Evolutionary conservation across 2,797 vertebrate genomes (phyloP).

Genomic region (Enteromius fasciolatus): DNA sequence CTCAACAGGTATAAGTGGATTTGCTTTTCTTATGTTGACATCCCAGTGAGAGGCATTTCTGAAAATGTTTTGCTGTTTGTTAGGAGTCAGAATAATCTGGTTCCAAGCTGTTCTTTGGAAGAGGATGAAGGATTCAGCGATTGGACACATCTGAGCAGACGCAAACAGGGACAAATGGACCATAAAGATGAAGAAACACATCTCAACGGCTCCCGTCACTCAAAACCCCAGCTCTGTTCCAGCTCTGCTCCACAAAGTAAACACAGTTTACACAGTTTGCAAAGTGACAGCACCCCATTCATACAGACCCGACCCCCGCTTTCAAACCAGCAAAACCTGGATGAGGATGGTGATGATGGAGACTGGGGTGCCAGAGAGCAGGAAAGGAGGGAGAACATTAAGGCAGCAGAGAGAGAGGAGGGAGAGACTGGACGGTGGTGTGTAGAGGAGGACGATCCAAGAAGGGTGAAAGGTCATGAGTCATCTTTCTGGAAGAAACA

Average conservation of each 20-base stretch:
- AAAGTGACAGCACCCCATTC: not conserved
- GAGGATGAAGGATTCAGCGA: slow-evolving; percentile 93
- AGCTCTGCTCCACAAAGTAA: slow-evolving; percentile 29
- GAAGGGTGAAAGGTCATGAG: slow-evolving; percentile 42
- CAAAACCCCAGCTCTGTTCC: slow-evolving; percentile 6
- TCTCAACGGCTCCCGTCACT: slow-evolving; percentile 10
- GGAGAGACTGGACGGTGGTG: slow-evolving; percentile 15
- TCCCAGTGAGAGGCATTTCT: not conserved
- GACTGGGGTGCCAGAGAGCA: slow-evolving; percentile 12
- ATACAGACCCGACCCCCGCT: not conserved
- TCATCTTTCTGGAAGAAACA: slow-evolving; percentile 35
- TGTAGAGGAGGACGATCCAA: slow-evolving; percentile 10
- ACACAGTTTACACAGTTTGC: too few relatives aligned
- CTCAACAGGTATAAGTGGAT: not conserved
- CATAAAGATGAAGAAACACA: slow-evolving; percentile 57
- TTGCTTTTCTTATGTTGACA: not conserved
- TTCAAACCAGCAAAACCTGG: slow-evolving; percentile 42
- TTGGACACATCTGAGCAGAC: slow-evolving; percentile 85
- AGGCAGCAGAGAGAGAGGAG: slow-evolving; percentile 24
- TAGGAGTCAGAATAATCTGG: slow-evolving; percentile 75
- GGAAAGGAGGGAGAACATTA: slow-evolving; percentile 33
- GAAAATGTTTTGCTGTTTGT: slow-evolving; percentile 10
- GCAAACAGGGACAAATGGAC: slow-evolving; percentile 64
- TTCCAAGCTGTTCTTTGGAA: slow-evolving; percentile 78
- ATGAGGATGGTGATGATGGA: slow-evolving; percentile 45